These are phyloP conservation scores for Adelges cooleyi DNA, from an alignment of 1,140 invertebrate species.

Conservation along the genomic window DNA sequence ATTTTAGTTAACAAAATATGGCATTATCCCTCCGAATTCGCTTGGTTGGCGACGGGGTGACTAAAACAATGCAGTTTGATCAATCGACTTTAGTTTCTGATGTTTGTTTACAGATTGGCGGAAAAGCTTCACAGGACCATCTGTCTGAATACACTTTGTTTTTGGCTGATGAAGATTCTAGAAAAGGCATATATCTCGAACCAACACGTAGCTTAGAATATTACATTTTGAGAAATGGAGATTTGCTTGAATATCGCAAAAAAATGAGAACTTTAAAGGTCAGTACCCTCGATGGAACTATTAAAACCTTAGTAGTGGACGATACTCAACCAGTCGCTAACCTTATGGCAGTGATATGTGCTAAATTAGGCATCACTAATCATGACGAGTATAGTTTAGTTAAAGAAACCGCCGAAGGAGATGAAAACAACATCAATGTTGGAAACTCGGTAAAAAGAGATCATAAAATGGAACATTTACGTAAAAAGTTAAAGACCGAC, in stretches of 20 bases:
- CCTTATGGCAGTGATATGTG: constrained; percentile 97
- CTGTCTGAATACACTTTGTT: constrained; percentile 94
- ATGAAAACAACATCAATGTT: constrained; percentile 64
- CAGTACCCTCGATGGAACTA: constrained; percentile 81
- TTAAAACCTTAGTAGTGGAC: constrained; percentile 94
- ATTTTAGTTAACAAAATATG: constrained; percentile 39
- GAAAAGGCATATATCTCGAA: constrained; percentile 96
- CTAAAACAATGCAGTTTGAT: constrained; percentile 97
- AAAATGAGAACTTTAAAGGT: constrained; percentile 85
- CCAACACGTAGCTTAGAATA: constrained; percentile 85
- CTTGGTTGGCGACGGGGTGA: constrained; percentile 82
- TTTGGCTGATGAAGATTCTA: constrained; percentile 87
- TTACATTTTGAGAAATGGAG: constrained; percentile 89
- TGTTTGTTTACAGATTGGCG: constrained; percentile 85
- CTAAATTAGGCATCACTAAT: constrained; percentile 97
- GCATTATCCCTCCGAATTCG: constrained; percentile 87
- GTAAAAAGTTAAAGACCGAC: constrained; percentile 95
- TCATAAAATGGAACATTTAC: constrained; percentile 93
- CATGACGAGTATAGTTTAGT: constrained; percentile 98
- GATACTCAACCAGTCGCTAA: constrained; percentile 94
- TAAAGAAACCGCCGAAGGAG: constrained; percentile 60
- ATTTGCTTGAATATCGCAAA: constrained; percentile 86
- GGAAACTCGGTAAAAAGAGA: constrained; percentile 74
- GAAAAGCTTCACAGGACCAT: constrained; percentile 81
- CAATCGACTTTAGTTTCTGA: constrained; percentile 86